Conservation (phyloP, 1,140 invertebrate species). For the Bombus picipes region DNA sequence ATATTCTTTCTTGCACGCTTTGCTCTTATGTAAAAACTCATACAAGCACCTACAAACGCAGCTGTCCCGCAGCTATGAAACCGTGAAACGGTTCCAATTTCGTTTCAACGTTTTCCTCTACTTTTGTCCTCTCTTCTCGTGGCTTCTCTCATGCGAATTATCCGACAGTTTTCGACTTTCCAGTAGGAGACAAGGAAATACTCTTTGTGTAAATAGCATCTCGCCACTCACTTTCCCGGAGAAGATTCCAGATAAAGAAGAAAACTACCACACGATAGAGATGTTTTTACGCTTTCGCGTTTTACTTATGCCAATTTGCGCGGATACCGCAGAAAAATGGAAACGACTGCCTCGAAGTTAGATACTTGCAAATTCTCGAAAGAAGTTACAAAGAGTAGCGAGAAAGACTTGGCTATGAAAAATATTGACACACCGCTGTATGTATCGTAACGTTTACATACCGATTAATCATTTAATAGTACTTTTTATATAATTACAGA, state of each 20-base stretch:
- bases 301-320: too few relatives aligned
- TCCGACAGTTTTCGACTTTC: not conserved
- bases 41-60: conserved; percentile 52
- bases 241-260: too few relatives aligned
- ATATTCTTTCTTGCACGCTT: conserved; percentile 32
- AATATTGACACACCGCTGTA: too few relatives aligned
- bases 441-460: too few relatives aligned
- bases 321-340: too few relatives aligned
- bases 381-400: too few relatives aligned
- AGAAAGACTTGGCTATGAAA: too few relatives aligned
- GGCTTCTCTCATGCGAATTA: not conserved
- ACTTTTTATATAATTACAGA: too few relatives aligned
- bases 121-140: not conserved
- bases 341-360: too few relatives aligned
- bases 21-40: not conserved
- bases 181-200: not conserved
- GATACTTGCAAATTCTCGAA: too few relatives aligned
- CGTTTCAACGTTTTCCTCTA: conserved; percentile 30
- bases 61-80: conserved; percentile 76
- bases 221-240: too few relatives aligned
- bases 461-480: too few relatives aligned
- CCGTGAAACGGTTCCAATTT: conserved; percentile 37
- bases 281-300: not conserved
- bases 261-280: not conserved
- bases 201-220: not conserved